These are phyloP conservation scores for Drosophila pruinosa DNA, from an alignment of 1,140 invertebrate species.

Conservation along the genomic window DNA sequence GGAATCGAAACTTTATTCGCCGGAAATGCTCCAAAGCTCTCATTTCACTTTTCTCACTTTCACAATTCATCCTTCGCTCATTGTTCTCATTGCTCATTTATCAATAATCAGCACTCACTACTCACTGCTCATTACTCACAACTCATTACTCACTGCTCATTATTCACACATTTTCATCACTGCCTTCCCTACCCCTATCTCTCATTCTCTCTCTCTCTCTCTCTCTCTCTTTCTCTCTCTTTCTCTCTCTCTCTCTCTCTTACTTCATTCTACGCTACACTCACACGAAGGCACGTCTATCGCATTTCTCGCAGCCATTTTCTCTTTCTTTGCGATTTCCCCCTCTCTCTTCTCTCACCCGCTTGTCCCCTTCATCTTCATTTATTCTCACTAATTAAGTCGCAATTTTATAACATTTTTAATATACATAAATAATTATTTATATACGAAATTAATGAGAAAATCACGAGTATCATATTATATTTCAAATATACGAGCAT, in stretches of 20 bases:
- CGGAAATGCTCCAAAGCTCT: slow-evolving; percentile 66
- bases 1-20: slow-evolving; percentile 49
- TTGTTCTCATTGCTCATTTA: too few relatives aligned
- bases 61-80: slow-evolving; percentile 14
- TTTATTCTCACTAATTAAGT: slow-evolving; percentile 35
- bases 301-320: slow-evolving; percentile 81
- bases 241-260: slow-evolving; percentile 13
- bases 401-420: slow-evolving; percentile 44
- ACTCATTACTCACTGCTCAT: background rate
- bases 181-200: too few relatives aligned
- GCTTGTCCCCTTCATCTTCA: background rate
- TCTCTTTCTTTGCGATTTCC: slow-evolving; percentile 18
- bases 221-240: too few relatives aligned
- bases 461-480: slow-evolving; percentile 38
- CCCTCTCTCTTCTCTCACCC: slow-evolving; percentile 1
- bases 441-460: slow-evolving; percentile 44
- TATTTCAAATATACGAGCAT: slow-evolving; percentile 47
- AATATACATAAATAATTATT: slow-evolving; percentile 60
- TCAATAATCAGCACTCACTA: slow-evolving; percentile 24
- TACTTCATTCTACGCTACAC: slow-evolving; percentile 67
- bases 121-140: background rate
- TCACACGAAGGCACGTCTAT: slow-evolving; percentile 78
- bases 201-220: slow-evolving; percentile 7
- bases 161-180: too few relatives aligned
- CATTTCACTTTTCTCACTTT: slow-evolving; percentile 9